phyloP scores from a whole-genome alignment of 1,140 invertebrate species.

The Bicyclus anynana region DNA sequence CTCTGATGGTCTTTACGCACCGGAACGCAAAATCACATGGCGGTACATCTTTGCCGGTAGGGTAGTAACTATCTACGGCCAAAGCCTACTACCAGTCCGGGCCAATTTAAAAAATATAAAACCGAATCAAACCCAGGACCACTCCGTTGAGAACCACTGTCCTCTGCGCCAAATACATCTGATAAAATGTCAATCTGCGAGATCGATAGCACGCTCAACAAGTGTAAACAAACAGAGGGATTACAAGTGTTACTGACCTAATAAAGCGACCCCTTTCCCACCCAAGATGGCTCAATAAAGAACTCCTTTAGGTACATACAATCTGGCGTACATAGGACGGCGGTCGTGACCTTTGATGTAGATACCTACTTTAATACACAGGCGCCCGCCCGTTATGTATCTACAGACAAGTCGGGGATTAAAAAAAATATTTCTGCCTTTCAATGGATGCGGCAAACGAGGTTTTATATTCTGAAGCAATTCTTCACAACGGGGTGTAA shows the following conservation, averaged over 20 bases:
- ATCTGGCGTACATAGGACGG: slow-evolving; percentile 67
- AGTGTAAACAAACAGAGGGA: slow-evolving; percentile 71
- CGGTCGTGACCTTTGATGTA: slow-evolving; percentile 75
- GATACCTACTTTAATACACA: slow-evolving; percentile 57
- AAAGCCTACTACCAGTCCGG: no score
- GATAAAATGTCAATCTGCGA: slow-evolving; percentile 14
- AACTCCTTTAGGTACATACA: slow-evolving; percentile 70
- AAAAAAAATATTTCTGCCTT: slow-evolving; percentile 51
- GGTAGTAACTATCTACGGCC: no score
- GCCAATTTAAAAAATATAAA: no score
- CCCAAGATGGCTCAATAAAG: slow-evolving; percentile 73
- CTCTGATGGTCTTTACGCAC: no score
- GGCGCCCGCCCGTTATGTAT: slow-evolving; percentile 55
- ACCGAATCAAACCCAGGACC: no score
- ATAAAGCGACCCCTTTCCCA: slow-evolving; percentile 72
- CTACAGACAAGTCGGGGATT: slow-evolving; percentile 35
- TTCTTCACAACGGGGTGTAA: no score
- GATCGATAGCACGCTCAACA: slow-evolving; percentile 41
- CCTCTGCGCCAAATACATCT: neutral
- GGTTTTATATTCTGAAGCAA: no score
- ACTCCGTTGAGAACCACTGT: no score
- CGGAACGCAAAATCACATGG: no score
- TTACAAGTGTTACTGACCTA: slow-evolving; percentile 75
- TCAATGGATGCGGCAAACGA: slow-evolving; percentile 35
- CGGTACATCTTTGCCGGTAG: no score